Evolutionary conservation across 2,797 vertebrate species (phyloP), one percentile per base, ranked within the genome.

Genomic region (Adelosebastes latens): DNA sequence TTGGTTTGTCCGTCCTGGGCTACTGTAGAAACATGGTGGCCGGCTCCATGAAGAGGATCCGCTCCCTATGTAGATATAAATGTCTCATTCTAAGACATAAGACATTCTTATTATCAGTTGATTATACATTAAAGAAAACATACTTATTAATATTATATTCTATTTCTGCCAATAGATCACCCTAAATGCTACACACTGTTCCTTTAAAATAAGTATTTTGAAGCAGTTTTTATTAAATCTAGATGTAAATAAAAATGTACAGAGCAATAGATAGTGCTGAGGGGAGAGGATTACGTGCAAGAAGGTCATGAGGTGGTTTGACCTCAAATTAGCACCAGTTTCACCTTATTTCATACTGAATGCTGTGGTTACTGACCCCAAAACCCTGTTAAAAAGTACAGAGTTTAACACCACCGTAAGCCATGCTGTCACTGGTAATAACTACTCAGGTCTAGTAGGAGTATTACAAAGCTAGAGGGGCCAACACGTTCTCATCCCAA

Each of bases 321-420:
- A 89, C 70, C 73, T 83, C 46, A 58, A 27, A 74, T 84, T 68
- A 85, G 61, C 60, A 32, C 12, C 20, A 36, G 25, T 58, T 29
- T 24, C 8, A 4, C 2, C 1, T 31, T 8, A 16, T 77, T 80
- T 76, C 31, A 61, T 1, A 31, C 46, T 22, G 14, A 70, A 65
- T 39, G 39, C 24, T 9, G 12, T n/a, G 72, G 56, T 61, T 52
- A 9, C 52, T 8, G 20, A 72, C 22, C 49, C 7, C 4, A 8
- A 49, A 69, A 36, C 52, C 49, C 25, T 4, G 27, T 8, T 22
- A 8, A 7, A 11, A 22, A 52, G 12, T 14, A 3, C 22, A n/a
- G 20, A 39, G 6, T 8, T 10, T 5, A 36, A 46, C 6, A 4
- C 20, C 8, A 6, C 49, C 18, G 34, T 64, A 14, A n/a, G 8